Conservation (phyloP, 2,888 invertebrate species). For the Carterocephalus palaemon region DNA sequence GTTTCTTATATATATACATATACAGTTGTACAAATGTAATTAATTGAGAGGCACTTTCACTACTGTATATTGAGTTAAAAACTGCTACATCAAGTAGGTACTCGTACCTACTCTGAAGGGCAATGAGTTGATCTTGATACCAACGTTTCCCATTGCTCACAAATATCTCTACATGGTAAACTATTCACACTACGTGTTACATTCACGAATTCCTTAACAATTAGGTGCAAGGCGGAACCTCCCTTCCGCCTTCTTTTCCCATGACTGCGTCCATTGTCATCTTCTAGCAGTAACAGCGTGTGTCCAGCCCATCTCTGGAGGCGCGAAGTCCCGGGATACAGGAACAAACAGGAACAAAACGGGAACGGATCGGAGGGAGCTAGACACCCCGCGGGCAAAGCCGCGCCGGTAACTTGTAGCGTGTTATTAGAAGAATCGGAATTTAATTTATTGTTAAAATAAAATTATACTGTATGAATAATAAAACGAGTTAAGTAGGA, state of each 20-base stretch:
- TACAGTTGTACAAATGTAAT: too few relatives aligned
- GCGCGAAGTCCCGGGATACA: conserved; percentile 6
- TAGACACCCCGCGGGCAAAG: conserved; percentile 51
- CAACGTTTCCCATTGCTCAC: too few relatives aligned
- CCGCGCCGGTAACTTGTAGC: conserved; percentile 47
- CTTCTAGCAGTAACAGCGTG: conserved; percentile 52
- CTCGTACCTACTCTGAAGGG: too few relatives aligned
- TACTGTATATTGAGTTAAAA: too few relatives aligned
- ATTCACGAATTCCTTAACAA: conserved; percentile 11
- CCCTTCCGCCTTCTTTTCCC: conserved; percentile 42
- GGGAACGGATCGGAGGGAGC: conserved; percentile 34
- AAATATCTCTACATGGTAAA: too few relatives aligned
- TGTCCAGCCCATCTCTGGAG: conserved; percentile 38
- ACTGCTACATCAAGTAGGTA: too few relatives aligned
- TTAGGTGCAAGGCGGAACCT: conserved; percentile 1
- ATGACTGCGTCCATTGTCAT: conserved; percentile 33
- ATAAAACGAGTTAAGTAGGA: neutral
- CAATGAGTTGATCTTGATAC: too few relatives aligned
- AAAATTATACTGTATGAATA: conserved; percentile 27
- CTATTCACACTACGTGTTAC: too few relatives aligned
- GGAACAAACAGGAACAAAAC: too few relatives aligned
- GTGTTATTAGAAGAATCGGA: conserved; percentile 52
- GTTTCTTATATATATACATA: too few relatives aligned
- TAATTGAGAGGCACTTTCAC: too few relatives aligned
- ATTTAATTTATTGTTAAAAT: conserved; percentile 59